Evolutionary conservation across 2,113 vertebrate species (phyloP).

Genomic region (Pelecanus crispus): DNA sequence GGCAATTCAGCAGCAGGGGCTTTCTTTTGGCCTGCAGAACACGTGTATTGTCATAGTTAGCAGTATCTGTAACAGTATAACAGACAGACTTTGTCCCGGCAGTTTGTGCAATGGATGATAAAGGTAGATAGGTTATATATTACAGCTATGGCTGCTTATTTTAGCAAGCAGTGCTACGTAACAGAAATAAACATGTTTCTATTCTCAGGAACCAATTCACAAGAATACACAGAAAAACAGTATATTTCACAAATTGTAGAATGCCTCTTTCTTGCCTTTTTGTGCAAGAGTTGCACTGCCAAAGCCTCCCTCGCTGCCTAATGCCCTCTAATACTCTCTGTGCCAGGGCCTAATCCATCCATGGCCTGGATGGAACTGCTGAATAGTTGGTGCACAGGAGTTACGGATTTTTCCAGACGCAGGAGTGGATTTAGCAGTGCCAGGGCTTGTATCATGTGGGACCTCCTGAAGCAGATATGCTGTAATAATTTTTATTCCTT

Average conservation of each 20-base stretch:
- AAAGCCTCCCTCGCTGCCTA: neutral
- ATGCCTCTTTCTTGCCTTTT: neutral
- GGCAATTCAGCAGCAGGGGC: neutral
- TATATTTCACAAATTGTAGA: neutral
- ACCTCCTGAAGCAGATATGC: conserved; percentile 62
- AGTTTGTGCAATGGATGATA: neutral
- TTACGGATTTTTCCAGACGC: neutral
- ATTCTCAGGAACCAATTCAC: neutral
- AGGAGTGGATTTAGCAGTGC: neutral
- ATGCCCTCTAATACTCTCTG: neutral
- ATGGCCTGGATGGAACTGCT: neutral
- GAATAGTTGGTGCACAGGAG: neutral
- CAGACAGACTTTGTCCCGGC: neutral
- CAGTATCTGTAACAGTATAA: neutral
- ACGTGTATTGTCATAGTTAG: fast-evolving
- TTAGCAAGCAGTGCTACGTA: neutral
- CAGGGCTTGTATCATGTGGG: conserved; percentile 18
- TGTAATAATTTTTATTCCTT: conserved; percentile 74
- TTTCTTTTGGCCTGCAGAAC: neutral
- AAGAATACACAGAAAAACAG: neutral
- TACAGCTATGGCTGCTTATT: neutral
- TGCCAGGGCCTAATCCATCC: neutral
- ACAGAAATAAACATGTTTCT: neutral
- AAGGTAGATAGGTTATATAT: neutral
- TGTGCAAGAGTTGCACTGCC: neutral